phyloP scores from a whole-genome alignment of 2,113 vertebrate genomes.

The Sterrhoptilus dennistouni region DNA sequence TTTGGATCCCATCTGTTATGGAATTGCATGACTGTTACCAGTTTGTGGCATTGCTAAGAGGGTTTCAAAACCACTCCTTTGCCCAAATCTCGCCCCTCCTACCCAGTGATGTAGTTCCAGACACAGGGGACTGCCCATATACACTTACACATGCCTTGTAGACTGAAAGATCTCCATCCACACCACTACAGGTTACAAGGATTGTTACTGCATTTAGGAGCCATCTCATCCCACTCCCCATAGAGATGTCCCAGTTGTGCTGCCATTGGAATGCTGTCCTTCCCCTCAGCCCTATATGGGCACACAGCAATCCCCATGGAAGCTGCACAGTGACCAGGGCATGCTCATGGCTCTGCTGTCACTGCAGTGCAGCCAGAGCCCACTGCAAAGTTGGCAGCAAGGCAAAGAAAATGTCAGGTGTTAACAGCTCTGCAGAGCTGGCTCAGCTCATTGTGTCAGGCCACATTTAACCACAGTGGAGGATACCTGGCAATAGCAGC shows the following conservation, averaged over 20 bases:
- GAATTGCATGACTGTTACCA: not conserved
- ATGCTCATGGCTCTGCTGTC: not conserved
- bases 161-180: not conserved
- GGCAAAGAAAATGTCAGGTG: not conserved
- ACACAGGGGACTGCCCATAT: rapidly evolving
- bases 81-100: not conserved
- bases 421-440: not conserved
- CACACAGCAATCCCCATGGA: not conserved
- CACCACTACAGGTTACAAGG: not conserved
- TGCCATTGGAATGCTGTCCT: not conserved
- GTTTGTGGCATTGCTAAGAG: not conserved
- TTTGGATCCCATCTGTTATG: not conserved
- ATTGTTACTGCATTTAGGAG: not conserved
- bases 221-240: not conserved
- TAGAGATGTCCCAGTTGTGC: not conserved
- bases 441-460: not conserved
- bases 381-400: not conserved
- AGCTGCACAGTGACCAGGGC: not conserved
- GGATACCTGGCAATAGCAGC: not conserved
- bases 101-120: not conserved
- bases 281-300: not conserved
- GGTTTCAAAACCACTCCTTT: not conserved
- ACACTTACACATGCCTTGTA: rapidly evolving
- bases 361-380: not conserved
- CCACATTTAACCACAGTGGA: not conserved